Base-by-base conservation (phyloP, 2,888 invertebrate genomes). In the Maniola hyperantus region DNA sequence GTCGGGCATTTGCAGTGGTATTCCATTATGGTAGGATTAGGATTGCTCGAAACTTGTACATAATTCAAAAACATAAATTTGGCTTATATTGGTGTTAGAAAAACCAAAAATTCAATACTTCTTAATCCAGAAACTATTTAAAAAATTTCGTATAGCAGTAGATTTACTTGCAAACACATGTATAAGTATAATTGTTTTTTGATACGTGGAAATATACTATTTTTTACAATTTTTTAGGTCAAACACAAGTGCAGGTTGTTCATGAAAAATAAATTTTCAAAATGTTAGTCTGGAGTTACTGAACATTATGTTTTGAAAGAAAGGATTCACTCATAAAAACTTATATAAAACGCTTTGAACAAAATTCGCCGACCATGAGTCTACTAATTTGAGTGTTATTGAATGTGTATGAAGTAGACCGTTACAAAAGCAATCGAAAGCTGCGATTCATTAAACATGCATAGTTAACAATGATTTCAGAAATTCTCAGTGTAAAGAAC, bases 381-480 rank as follows among this genome's bases (percentile, higher is more conserved):
- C 20, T 11, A 11, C 76, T 73, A 77, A 82, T 81, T 80, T 78
- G 74, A 77, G 79, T 72, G 67, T 76, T 73, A 79, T 79, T 77
- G 71, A 77, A 75, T 72, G 73, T 77, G 36, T 80, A 75, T 74
- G 75, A 74, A 77, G 78, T 79, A 79, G 74, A 83, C 83, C 81
- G 73, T 74, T 78, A 74, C 76, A 77, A 69, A 78, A 68, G 73
- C 73, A 70, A 76, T 74, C 73, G 84, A 87, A 86, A 84, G 83
- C 76, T 74, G 71, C 75, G 72, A 80, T 77, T 83, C 80, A 85
- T 79, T 82, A 80, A 77, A 76, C 80, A 84, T 83, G 81, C 81
- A 83, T 78, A 42, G 57, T 55, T 54, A 79, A 78, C 76, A 83
- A 79, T 79, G 69, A 77, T 82, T 85, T 82, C 75, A 82, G 78